Base-by-base conservation (phyloP, 2,113 vertebrate species). In the Potamarius usumacintae region DNA sequence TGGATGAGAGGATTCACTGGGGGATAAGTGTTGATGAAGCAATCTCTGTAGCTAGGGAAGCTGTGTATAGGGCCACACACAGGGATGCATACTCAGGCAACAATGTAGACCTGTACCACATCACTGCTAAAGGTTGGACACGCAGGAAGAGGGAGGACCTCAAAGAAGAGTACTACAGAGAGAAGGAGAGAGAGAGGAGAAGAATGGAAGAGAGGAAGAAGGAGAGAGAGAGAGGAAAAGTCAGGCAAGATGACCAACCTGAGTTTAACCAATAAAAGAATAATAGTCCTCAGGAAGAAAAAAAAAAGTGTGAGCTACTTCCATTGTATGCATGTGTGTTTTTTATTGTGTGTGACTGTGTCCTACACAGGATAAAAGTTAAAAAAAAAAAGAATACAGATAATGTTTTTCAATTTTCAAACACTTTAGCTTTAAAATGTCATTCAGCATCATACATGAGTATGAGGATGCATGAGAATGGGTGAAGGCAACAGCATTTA, bases 31-130 rank as follows among this genome's bases (percentile, higher is more conserved):
- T 92, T 48, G 91, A 90, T 0, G 95, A 97, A 88, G 97, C 97
- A 42, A 93, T 94, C 0, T 67, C 90, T 0, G 90, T 97, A 58
- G 97, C 96, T 63, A 93, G 96, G 65, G 90, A 95, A 2, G 96
- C 97, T 0, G 97, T 97, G 74, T 96, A 94, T 92, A 94, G 96
- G 0, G 97, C 97, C 74, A 94, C 96, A 0, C 92, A 93, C 89
- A 94, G 97, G 1, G 97, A 98, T 0, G 96, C 96, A 7, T 97
- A 97, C 89, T 97, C 97, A 0, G 97, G 97, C 7, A 97, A 97
- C 88, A 94, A 90, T 0, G 96, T 97, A 0, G 97, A 98, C 89
- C 88, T 97, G 65, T 97, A 95, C 89, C 96, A 96, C 0, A 89
- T 98, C 78, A 94, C 93, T 57, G 93, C 95, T 81, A 90, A 88